Evolutionary conservation across 1,140 invertebrate genomes (phyloP).

Genomic region (Elysia chlorotica): DNA sequence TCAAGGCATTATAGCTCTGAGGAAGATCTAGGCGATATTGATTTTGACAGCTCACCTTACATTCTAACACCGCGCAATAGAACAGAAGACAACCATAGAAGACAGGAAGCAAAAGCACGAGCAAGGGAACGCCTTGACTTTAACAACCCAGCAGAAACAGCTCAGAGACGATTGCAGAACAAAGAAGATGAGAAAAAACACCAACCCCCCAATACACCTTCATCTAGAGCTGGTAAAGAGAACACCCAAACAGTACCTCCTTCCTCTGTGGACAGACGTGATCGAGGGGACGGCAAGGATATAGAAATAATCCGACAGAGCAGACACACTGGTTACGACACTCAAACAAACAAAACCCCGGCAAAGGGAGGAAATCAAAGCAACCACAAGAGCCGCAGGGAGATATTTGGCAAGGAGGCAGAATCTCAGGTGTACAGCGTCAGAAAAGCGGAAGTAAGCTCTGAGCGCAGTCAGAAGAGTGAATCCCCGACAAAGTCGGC

Average conservation of each 20-base stretch:
- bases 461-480: too few relatives aligned
- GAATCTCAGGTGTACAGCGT: conserved; percentile 1
- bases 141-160: conserved; percentile 26
- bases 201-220: too few relatives aligned
- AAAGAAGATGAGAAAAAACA: conserved; percentile 12
- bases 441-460: conserved; percentile 6
- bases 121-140: conserved; percentile 42
- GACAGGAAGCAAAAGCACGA: conserved; percentile 28
- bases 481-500: too few relatives aligned
- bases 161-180: not conserved
- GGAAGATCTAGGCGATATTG: conserved; percentile 21
- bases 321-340: too few relatives aligned
- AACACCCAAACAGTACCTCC: too few relatives aligned
- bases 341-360: not conserved
- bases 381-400: not conserved
- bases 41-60: conserved; percentile 20
- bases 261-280: too few relatives aligned
- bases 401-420: not conserved
- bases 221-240: too few relatives aligned
- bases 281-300: too few relatives aligned
- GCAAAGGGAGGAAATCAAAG: not conserved
- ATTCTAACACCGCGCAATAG: conserved; percentile 24
- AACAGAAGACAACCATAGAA: not conserved
- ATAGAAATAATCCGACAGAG: too few relatives aligned
- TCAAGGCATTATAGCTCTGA: conserved; percentile 27